These are phyloP conservation scores for Ochotona curzoniae DNA, from an alignment of 2,113 vertebrate species.

Conservation along the genomic window DNA sequence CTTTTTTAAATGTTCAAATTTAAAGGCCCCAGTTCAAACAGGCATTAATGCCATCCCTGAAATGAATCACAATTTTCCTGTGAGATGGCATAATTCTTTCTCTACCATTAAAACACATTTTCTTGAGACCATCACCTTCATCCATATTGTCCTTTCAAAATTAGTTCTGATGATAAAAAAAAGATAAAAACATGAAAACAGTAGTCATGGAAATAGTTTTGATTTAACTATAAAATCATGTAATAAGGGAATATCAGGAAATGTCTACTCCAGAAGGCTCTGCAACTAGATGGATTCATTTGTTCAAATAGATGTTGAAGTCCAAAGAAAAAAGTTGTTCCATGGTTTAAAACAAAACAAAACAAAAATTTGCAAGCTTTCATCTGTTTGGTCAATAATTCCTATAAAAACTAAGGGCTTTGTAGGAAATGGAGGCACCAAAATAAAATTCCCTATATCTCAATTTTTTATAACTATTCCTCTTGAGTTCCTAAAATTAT, in stretches of 20 bases:
- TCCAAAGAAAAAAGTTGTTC: not conserved
- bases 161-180: not conserved
- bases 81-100: not conserved
- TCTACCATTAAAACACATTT: not conserved
- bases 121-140: not conserved
- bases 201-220: constrained; percentile 38
- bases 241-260: not conserved
- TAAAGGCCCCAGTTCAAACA: not conserved
- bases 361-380: not conserved
- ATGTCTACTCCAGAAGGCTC: not conserved
- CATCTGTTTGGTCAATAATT: not conserved
- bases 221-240: not conserved
- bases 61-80: not conserved
- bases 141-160: not conserved
- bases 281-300: not conserved
- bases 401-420: not conserved
- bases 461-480: not conserved
- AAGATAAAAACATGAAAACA: not conserved
- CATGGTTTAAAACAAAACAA: not conserved
- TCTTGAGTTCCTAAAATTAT: not conserved
- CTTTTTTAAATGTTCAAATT: not conserved
- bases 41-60: accelerated
- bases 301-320: not conserved
- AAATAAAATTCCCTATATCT: not conserved
- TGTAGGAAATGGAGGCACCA: not conserved